phyloP scores from a whole-genome alignment of 2,888 invertebrate species.

The Synergus itoensis region DNA sequence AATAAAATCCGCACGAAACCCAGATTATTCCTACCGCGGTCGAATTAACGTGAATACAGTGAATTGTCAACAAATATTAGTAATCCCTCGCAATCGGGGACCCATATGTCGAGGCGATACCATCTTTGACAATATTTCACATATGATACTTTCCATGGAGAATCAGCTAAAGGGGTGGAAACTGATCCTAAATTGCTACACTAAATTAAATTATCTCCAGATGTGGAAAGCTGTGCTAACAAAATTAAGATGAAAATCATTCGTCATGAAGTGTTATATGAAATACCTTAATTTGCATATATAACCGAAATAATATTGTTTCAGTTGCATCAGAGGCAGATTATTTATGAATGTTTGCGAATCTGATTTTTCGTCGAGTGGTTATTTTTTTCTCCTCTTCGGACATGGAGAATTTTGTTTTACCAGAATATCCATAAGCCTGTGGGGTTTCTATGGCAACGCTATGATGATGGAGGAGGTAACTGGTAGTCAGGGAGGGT shows the following conservation, averaged over 20 bases:
- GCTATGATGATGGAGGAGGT: slow-evolving; percentile 57
- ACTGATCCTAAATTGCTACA: slow-evolving; percentile 29
- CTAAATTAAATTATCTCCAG: slow-evolving; percentile 28
- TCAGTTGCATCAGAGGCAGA: neutral
- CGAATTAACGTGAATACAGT: slow-evolving; percentile 28
- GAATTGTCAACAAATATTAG: slow-evolving; percentile 31
- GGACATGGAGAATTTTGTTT: slow-evolving; percentile 40
- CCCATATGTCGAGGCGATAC: slow-evolving; percentile 21
- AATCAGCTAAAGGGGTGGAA: slow-evolving; percentile 18
- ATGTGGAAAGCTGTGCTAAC: slow-evolving; percentile 6
- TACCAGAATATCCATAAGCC: slow-evolving; percentile 54
- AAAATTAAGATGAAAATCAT: neutral
- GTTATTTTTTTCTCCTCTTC: slow-evolving; percentile 34
- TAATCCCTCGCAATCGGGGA: slow-evolving; percentile 27
- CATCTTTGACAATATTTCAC: slow-evolving; percentile 37
- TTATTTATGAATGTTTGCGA: slow-evolving; percentile 23
- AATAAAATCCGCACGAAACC: neutral
- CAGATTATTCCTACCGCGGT: slow-evolving; percentile 4
- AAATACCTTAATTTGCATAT: neutral
- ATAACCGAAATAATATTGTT: neutral
- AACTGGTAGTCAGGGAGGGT: slow-evolving; percentile 58
- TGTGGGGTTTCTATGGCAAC: slow-evolving; percentile 71
- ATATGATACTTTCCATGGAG: slow-evolving; percentile 33
- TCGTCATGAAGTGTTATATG: neutral
- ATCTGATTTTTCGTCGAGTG: slow-evolving; percentile 25